phyloP scores from a whole-genome alignment of 2,113 vertebrate species.

The Dendrocopos noguchii region DNA sequence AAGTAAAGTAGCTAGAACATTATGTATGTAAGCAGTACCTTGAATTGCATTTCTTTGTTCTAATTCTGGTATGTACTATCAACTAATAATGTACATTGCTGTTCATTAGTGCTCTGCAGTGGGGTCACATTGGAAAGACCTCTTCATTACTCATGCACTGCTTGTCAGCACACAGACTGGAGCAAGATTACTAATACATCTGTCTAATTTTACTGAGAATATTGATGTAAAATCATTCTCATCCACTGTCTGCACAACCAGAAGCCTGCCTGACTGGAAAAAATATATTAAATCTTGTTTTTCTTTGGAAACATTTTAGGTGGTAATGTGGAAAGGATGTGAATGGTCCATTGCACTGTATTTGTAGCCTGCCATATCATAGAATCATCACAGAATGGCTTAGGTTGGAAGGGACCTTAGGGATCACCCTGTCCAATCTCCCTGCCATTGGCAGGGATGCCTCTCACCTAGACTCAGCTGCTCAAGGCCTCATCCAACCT shows the following conservation, averaged over 20 bases:
- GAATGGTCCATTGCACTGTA: background rate
- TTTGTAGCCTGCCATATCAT: background rate
- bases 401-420: no score
- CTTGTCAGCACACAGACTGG: constrained; percentile 55
- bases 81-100: constrained; percentile 14
- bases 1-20: background rate
- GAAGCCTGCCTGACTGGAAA: background rate
- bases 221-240: constrained; percentile 40
- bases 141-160: constrained; percentile 63
- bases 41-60: constrained; percentile 10
- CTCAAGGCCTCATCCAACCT: no score
- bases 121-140: constrained; percentile 47
- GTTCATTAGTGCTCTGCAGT: constrained; percentile 15
- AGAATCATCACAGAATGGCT: no score
- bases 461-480: no score
- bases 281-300: background rate
- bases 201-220: constrained; percentile 57
- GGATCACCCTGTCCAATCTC: no score
- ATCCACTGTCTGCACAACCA: constrained; percentile 3
- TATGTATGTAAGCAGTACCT: background rate
- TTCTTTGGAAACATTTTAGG: background rate
- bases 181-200: constrained; percentile 59
- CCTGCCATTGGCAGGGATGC: no score
- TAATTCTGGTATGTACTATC: constrained; percentile 11
- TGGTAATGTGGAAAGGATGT: background rate